A percentile compares a stretch with the other conserved stretches of the same genome.
Conservation (phyloP, 92 coral and sea anemone species). For the Parazoanthus darwini region DNA sequence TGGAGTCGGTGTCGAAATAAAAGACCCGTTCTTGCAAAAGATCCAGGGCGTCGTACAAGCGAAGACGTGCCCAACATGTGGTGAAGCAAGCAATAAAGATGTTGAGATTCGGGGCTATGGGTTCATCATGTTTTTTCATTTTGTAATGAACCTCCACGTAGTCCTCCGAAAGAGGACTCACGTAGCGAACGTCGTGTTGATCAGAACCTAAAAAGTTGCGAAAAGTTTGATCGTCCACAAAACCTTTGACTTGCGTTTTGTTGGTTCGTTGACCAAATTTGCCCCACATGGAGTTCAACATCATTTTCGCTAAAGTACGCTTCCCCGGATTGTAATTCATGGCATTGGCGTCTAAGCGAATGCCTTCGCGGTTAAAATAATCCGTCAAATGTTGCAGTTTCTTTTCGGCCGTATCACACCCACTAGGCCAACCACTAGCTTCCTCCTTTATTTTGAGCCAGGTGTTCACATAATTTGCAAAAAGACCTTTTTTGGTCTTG, state of each 20-base stretch:
- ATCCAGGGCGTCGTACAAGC: conserved; percentile 3
- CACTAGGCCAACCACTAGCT: conserved; percentile 15
- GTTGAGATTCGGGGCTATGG: neutral
- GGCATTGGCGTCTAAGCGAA: conserved; percentile 15
- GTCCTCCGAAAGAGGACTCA: neutral
- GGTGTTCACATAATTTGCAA: neutral
- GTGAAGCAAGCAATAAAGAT: too few species aligned
- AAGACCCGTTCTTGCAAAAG: conserved; percentile 6
- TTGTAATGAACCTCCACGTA: conserved; percentile 10
- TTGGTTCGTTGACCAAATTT: conserved; percentile 5
- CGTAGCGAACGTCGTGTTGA: too few species aligned
- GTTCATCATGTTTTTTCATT: conserved; percentile 9
- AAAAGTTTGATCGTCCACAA: conserved; percentile 13
- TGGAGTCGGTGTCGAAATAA: too few species aligned
- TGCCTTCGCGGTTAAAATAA: conserved; percentile 6
- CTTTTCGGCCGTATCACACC: conserved; percentile 11
- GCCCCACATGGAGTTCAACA: neutral
- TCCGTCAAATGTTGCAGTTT: conserved; percentile 9
- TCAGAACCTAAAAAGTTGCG: neutral
- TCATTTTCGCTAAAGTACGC: too few species aligned
- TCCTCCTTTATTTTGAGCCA: neutral
- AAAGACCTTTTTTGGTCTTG: conserved; percentile 1
- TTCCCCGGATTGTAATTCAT: neutral
- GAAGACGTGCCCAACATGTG: too few species aligned
- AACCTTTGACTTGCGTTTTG: neutral